Base-by-base conservation (phyloP, 2,888 invertebrate species). In the Aporophyla lueneburgensis region DNA sequence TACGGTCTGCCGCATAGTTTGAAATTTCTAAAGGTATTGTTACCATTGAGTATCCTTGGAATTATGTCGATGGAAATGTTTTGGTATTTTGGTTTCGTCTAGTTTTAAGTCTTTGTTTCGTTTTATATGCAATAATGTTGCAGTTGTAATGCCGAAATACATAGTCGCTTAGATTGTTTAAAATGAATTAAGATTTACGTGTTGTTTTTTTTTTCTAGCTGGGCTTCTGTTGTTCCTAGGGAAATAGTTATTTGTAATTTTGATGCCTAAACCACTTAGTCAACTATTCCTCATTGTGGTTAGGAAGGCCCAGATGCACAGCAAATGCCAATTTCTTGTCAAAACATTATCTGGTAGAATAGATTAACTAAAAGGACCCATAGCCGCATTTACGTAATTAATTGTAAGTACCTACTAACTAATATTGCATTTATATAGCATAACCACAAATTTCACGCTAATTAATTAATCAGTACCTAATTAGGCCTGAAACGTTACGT, bases 371-470 rank as follows among this genome's bases (percentile, higher is more conserved):
- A 33, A 14, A 27, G 46, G 46, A n/a, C 27, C 12, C 24, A 40
- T 53, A 49, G 49, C 70, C 72, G 19, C 33, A 33, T 10, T 66
- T 40, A 54, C 46, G 14, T 33, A 54, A 9, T 24, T 61, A 69
- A n/a, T n/a, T 0, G 0, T 40, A 46, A 46, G 10, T 46, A 16
- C 5, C 14, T 4, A 24, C 21, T 33, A 58, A 24, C 21, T 33
- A 58, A 5, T 27, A 62, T 19, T 49, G 33, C 19, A 46, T 72
- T 72, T 49, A 69, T 72, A n/a, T 46, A 24, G 70, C 14, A 46
- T 69, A 70, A 49, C 46, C 70, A 33, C 70, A 46, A 27, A 56
- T 54, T 72, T 19, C 56, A 56, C 16, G 69, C 27, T 69, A 61
- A 1, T 27, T 69, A 21, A 58, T 69, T 46, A 69, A 43, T 59